Evolutionary conservation across 2,113 vertebrate species (phyloP), one percentile per base, ranked within the genome.

Genomic region (Nycticryphes semicollaris): DNA sequence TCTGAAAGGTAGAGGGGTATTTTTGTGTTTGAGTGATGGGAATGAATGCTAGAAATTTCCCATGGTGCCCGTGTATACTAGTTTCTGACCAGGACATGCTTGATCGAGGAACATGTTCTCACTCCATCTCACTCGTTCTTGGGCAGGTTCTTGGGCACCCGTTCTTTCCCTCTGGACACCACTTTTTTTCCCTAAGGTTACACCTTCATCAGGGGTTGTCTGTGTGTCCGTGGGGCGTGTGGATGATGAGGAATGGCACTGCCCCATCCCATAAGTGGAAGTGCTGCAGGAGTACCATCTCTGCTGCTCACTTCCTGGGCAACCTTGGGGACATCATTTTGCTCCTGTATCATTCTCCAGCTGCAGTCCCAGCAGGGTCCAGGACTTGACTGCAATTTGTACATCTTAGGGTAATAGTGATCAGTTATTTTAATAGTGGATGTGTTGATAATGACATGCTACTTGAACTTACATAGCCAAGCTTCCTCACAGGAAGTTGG

Each of bases 201-300:
- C 25, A 16, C 21, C 37, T 94, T 47, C 15, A 4, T 56, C 45
- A 45, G 41, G n/a, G 23, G 14, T 12, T 80, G 18, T 31, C 50
- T 51, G 2, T 41, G 33, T 87, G 69, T 50, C 70, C 43, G 30
- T 48, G 31, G 19, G 33, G 19, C 13, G 35, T 0, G 0, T 25
- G 43, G 47, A 51, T 1, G 2, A 39, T 24, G 35, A 83, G 28
- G 68, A 80, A 35, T 14, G n/a, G 39, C 50, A 30, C 30, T 43
- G 7, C 21, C 17, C 33, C 33, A 14, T 69, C 12, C n/a, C 22
- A 6, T n/a, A 0, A 0, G 30, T 27, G n/a, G 57, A 28, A 35
- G 25, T 0, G 1, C 25, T 45, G 13, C 21, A 27, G 41, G 45
- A 50, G 2, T 12, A 7, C 22, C 47, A 27, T 51, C 56, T 57